Base-by-base conservation (phyloP, 2,797 vertebrate genomes). In the Chromis chromis region DNA sequence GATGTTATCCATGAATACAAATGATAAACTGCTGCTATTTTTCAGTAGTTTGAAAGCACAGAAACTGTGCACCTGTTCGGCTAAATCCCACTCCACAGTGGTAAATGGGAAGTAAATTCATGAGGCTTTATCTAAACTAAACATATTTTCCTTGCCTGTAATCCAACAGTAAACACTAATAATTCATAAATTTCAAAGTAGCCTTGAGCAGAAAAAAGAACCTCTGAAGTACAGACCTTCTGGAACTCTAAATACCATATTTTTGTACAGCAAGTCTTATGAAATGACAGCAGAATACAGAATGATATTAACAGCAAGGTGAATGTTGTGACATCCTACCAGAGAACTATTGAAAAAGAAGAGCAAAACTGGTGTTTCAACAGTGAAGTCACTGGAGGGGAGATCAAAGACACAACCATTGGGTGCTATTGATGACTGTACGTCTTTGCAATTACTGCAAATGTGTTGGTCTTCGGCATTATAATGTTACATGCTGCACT, bases 21-120 rank as follows among this genome's bases (percentile, higher is more conserved):
- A 77, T 49, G 46, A 76, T 28, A 44, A 49, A 25, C 25, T 58
- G 25, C 2, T 46, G 21, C 12, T 22, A 27, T 25, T 50, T 71
- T 8, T 61, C 50, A 62, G 14, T n/a, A 9, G 19, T 46, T 57
- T 33, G 11, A 24, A 46, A 67, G 46, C 50, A 61, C 4, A 58
- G 17, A 58, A 66, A 24, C 21, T 3, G 9, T 48, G 2, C 42
- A 3, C 17, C 36, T 53, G 0, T 56, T 21, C 49, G 17, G 8
- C 27, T 54, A 24, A 24, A 53, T 53, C 19, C 33, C 25, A 21
- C 22, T n/a, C 11, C 5, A 36, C 21, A 61, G 40, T 12, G 16
- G 27, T 48, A 16, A 28, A 21, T 60, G 25, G 8, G 13, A 50
- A 50, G 24, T 54, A 11, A 7, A 36, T 57, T 64, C 19, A 28